phyloP scores from a whole-genome alignment of 2,888 invertebrate species.

The Nomada fabriciana region DNA sequence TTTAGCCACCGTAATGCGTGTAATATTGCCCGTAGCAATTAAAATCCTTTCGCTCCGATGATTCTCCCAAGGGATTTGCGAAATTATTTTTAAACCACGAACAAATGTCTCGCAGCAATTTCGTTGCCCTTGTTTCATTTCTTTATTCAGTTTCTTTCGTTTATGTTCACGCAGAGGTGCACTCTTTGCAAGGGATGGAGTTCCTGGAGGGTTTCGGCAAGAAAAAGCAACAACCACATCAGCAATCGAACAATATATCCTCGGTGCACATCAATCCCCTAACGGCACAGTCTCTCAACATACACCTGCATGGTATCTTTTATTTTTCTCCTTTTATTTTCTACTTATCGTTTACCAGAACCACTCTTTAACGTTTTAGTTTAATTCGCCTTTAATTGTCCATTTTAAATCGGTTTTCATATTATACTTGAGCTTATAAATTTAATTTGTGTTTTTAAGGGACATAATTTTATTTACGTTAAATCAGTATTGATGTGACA shows the following conservation, averaged over 20 bases:
- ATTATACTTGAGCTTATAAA: too few relatives aligned
- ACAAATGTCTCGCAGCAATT: not conserved
- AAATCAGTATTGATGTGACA: too few relatives aligned
- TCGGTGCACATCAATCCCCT: constrained; percentile 81
- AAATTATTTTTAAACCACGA: constrained; percentile 27
- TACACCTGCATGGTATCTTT: constrained; percentile 82
- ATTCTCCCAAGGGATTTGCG: not conserved
- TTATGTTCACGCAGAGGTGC: constrained; percentile 77
- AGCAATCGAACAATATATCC: constrained; percentile 76
- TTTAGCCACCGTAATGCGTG: not conserved
- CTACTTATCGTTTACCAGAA: not conserved
- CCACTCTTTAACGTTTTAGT: not conserved
- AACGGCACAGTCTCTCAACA: constrained; percentile 82
- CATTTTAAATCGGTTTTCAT: too few relatives aligned
- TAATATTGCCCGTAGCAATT: not conserved
- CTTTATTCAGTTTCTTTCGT: constrained; percentile 55
- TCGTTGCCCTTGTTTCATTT: constrained; percentile 21
- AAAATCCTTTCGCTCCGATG: too few relatives aligned
- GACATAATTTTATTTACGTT: too few relatives aligned
- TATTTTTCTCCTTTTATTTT: constrained; percentile 28
- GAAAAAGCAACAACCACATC: constrained; percentile 79
- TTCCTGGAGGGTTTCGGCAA: constrained; percentile 83
- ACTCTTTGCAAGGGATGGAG: constrained; percentile 83
- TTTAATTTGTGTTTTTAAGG: too few relatives aligned
- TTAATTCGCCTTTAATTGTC: not conserved